Evolutionary conservation across 1,140 invertebrate genomes (phyloP).

Genomic region (Piezodorus guildinii): DNA sequence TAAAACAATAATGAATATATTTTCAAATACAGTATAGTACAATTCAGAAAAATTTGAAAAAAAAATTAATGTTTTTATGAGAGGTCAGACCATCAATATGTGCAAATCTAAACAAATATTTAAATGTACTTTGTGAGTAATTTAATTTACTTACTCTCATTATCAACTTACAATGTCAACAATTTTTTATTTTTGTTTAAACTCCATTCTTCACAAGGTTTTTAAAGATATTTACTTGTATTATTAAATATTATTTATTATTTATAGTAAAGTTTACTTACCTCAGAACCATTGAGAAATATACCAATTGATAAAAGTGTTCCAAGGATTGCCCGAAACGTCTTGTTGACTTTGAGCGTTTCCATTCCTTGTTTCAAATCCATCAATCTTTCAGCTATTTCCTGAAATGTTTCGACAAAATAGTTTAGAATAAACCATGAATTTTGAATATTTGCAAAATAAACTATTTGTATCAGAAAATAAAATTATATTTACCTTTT

Average conservation of each 20-base stretch:
- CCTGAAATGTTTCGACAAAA: slow-evolving; percentile 47
- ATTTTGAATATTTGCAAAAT: neutral
- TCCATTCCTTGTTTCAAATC: slow-evolving; percentile 95
- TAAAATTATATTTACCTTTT: slow-evolving; percentile 50
- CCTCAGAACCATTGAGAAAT: slow-evolving; percentile 88
- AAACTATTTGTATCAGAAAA: neutral
- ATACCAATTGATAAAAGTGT: slow-evolving; percentile 91
- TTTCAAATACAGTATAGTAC: too few species aligned
- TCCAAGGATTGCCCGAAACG: slow-evolving; percentile 87
- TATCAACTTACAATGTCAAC: too few species aligned
- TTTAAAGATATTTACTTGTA: neutral
- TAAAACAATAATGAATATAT: too few species aligned
- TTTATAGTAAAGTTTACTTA: slow-evolving; percentile 34
- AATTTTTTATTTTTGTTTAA: neutral
- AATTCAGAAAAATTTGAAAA: too few species aligned
- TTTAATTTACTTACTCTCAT: too few species aligned
- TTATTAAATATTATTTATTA: slow-evolving; percentile 24
- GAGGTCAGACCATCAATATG: too few species aligned
- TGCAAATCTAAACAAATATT: too few species aligned
- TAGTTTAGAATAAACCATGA: too few species aligned
- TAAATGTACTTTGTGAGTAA: too few species aligned
- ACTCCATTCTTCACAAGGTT: neutral
- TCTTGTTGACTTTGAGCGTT: slow-evolving; percentile 78
- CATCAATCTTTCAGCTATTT: slow-evolving; percentile 97
- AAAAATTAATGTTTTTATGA: too few species aligned